Evolutionary conservation across 2,113 vertebrate species (phyloP).

Genomic region (Rhinogobius similis): DNA sequence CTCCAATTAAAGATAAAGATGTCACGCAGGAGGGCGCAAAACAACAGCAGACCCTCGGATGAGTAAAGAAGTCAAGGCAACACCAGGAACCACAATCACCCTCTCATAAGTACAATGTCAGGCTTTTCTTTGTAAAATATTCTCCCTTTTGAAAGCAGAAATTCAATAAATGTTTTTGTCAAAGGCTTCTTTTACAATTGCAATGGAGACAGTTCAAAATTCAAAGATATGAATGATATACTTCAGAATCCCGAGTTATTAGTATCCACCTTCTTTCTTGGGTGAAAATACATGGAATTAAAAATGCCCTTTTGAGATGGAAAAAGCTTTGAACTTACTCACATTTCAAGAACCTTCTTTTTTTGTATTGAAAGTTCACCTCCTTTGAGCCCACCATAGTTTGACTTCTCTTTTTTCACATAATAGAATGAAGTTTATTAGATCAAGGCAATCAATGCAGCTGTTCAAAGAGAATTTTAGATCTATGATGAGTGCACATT

Average conservation of each 20-base stretch:
- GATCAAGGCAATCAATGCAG: conserved; percentile 91
- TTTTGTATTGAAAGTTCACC: conserved; percentile 87
- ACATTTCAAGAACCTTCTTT: conserved; percentile 84
- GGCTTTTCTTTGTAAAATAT: conserved; percentile 1
- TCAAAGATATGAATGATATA: conserved; percentile 73
- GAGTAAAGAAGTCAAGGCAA: conserved; percentile 19
- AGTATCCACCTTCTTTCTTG: conserved; percentile 70
- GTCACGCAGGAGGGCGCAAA: conserved; percentile 58
- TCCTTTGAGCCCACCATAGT: conserved; percentile 81
- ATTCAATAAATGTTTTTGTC: conserved; percentile 56
- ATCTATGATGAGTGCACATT: conserved; percentile 85
- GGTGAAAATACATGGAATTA: conserved; percentile 82
- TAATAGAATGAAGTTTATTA: conserved; percentile 88
- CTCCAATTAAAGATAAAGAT: conserved; percentile 75
- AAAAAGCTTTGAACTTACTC: conserved; percentile 92
- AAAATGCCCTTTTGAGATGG: conserved; percentile 96
- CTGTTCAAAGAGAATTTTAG: conserved; percentile 95
- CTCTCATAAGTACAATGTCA: background rate
- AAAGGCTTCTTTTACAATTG: conserved; percentile 67
- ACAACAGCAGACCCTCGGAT: conserved; percentile 29
- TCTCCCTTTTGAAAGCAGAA: conserved; percentile 33
- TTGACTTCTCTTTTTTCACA: conserved; percentile 85
- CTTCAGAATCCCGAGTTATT: conserved; percentile 71
- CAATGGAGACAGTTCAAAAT: conserved; percentile 65
- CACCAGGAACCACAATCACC: background rate